These are phyloP conservation scores for Camponotus floridanus DNA, from an alignment of 1,140 invertebrate genomes.

Conservation along the genomic window DNA sequence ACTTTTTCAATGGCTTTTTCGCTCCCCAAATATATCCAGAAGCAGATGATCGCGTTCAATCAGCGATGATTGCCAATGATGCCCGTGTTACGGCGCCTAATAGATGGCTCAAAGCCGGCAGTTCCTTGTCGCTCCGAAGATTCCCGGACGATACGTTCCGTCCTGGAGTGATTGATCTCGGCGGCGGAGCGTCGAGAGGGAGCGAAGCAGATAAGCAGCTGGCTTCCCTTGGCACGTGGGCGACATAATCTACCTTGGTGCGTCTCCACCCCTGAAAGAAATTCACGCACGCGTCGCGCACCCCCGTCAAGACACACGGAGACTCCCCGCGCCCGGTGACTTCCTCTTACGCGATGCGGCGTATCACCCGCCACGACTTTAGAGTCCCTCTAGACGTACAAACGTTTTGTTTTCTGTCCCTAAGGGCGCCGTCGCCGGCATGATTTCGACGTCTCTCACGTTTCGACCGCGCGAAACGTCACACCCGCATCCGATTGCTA, in stretches of 20 bases:
- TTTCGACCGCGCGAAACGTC: constrained; percentile 35
- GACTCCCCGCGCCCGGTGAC: constrained; percentile 21
- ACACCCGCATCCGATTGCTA: constrained; percentile 49
- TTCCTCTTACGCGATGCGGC: constrained; percentile 42
- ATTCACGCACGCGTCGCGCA: constrained; percentile 58
- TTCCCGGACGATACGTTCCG: constrained; percentile 47
- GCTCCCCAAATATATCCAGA: constrained; percentile 21
- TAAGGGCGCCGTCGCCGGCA: constrained; percentile 6
- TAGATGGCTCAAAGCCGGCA: constrained; percentile 52
- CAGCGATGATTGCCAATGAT: constrained; percentile 58
- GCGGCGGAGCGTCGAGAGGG: constrained; percentile 3
- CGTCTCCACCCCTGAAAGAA: constrained; percentile 25
- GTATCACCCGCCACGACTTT: constrained; percentile 12
- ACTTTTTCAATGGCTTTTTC: constrained; percentile 10
- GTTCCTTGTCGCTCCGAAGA: constrained; percentile 48
- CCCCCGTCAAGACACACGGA: constrained; percentile 4
- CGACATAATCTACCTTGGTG: constrained; percentile 55
- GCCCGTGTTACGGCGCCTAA: constrained; percentile 56
- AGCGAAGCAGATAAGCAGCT: constrained; percentile 59
- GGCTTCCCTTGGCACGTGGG: constrained; percentile 63
- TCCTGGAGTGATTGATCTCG: constrained; percentile 60
- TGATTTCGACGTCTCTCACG: constrained; percentile 2
- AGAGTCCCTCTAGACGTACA: constrained; percentile 40
- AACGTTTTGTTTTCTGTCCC: constrained; percentile 52
- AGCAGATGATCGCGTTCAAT: constrained; percentile 58